A percentile compares a stretch with the other conserved stretches of the same genome.
Evolutionary conservation across 2,888 invertebrate genomes (phyloP).

Genomic region (Calameuta pallipes): DNA sequence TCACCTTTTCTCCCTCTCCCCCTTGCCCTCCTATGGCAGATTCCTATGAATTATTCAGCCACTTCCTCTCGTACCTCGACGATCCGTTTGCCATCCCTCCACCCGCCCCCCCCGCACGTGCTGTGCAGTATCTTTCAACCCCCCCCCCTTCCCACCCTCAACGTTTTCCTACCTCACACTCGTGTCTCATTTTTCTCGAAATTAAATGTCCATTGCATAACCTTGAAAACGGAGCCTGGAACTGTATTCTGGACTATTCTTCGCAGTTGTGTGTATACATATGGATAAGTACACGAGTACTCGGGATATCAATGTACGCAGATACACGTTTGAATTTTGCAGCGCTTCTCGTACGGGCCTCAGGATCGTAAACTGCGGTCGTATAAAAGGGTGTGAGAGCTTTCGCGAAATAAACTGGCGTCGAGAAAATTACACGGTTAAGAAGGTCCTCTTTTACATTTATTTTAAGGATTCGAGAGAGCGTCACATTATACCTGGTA

Average conservation of each 20-base stretch:
- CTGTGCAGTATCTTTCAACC: background rate
- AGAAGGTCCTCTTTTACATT: background rate
- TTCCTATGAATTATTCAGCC: conserved; percentile 7
- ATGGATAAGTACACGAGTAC: conserved; percentile 4
- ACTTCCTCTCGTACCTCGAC: background rate
- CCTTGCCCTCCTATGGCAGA: conserved; percentile 24
- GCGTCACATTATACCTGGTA: background rate
- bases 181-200: conserved; percentile 26
- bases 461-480: background rate
- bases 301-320: conserved; percentile 26
- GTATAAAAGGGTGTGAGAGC: background rate
- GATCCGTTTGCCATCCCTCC: background rate
- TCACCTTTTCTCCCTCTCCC: conserved; percentile 16
- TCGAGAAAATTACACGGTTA: background rate
- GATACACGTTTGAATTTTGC: conserved; percentile 23
- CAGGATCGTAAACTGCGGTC: background rate
- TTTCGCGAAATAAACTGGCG: background rate
- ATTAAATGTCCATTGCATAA: conserved; percentile 30
- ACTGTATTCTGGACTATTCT: background rate
- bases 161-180: background rate
- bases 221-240: background rate
- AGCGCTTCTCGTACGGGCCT: background rate
- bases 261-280: background rate
- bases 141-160: too few relatives aligned
- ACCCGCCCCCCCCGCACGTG: background rate